Evolutionary conservation across 2,113 vertebrate species (phyloP), one percentile per base, ranked within the genome.

Genomic region (Amphilophus citrinellus): DNA sequence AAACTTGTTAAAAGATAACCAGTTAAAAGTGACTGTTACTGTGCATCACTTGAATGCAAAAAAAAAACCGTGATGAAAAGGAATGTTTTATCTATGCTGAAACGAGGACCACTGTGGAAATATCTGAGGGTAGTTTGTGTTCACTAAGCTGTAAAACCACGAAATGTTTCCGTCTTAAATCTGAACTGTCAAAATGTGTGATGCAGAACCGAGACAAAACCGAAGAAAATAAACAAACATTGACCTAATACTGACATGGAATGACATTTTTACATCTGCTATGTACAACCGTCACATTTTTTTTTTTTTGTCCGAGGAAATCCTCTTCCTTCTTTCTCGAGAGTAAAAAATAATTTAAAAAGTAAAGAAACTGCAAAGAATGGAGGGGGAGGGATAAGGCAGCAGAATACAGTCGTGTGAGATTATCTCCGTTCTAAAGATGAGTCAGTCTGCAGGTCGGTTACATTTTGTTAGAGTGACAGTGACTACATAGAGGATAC

Each of bases 401-500:
- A 95, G 94, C 94, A 94, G 91, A 91, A 94, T 94, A 93, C 89
- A 94, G 94, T 94, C 86, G 87, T 83, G 85, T 77, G 85, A 93
- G 76, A 89, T 91, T 60, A 82, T 84, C 87, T 94, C 84, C 91
- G 82, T 92, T 90, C 90, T 91, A 93, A 88, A 84, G 84, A 91
- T 88, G 88, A 91, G 91, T 89, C 89, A 89, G 91, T 89, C 92
- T 93, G 91, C 92, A 91, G 91, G 93, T 92, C 87, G 89, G 84
- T 93, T 94, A 93, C 87, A 91, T 92, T 90, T 91, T 90, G 88
- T 95, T 93, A 93, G 89, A 92, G 92, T 95, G 94, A 93, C 90
- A 91, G 89, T 93, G 91, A 92, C 92, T 94, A 94, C 91, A 95
- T 91, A 93, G 92, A 94, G 91, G 93, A 94, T 94, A 96, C 93